phyloP scores from a whole-genome alignment of 2,888 invertebrate species.

The Gari tellinella region DNA sequence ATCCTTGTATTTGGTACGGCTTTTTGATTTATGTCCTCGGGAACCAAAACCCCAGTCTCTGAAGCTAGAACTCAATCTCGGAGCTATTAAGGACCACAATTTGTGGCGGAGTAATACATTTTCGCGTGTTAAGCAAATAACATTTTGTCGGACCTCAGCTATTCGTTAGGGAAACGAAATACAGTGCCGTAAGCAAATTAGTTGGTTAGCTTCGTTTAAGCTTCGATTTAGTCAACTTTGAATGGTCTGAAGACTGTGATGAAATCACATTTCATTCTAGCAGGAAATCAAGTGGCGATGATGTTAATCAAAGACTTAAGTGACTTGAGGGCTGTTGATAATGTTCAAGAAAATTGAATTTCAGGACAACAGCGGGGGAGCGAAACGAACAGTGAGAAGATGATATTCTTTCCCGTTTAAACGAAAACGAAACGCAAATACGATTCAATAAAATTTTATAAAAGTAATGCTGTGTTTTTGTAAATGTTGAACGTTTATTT shows the following conservation, averaged over 20 bases:
- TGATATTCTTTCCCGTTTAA: too few species aligned
- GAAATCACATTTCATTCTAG: conserved; percentile 37
- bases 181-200: conserved; percentile 47
- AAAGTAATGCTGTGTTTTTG: too few species aligned
- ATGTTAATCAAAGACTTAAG: conserved; percentile 24
- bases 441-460: too few species aligned
- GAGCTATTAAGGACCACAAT: background rate
- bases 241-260: conserved; percentile 21
- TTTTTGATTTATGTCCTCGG: too few species aligned
- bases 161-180: conserved; percentile 49
- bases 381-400: too few species aligned
- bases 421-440: too few species aligned
- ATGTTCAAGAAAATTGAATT: background rate
- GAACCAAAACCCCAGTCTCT: too few species aligned
- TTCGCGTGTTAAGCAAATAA: conserved; percentile 19
- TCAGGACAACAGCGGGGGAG: too few species aligned
- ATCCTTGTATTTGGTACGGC: too few species aligned
- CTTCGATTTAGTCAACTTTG: conserved; percentile 23
- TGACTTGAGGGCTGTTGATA: conserved; percentile 2
- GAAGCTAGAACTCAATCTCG: too few species aligned
- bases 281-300: conserved; percentile 35
- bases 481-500: too few species aligned
- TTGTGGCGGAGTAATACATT: background rate
- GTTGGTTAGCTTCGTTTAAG: conserved; percentile 39
- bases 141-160: conserved; percentile 27